These are phyloP conservation scores for Mesoligia furuncula DNA, from an alignment of 2,888 invertebrate genomes.

Conservation along the genomic window DNA sequence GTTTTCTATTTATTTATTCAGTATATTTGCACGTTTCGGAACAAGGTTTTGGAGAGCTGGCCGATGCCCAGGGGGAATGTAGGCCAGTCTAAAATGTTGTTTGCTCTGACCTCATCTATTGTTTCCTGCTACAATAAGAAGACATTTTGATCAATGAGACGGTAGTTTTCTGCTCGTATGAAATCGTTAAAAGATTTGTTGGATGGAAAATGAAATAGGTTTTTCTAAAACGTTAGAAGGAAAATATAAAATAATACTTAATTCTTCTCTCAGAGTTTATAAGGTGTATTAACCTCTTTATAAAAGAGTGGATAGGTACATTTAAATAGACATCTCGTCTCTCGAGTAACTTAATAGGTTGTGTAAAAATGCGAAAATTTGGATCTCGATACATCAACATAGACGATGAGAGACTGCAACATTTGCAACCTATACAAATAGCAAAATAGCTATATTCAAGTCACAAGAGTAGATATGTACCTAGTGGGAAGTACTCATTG, in stretches of 20 bases:
- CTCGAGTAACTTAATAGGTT: not conserved
- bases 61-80: conserved; percentile 47
- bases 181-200: conserved; percentile 6
- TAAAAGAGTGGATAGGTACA: not conserved
- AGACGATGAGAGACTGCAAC: not conserved
- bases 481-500: not conserved
- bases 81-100: conserved; percentile 61
- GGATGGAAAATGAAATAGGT: not conserved
- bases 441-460: not conserved
- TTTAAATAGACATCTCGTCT: not conserved
- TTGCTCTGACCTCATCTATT: conserved; percentile 57
- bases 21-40: conserved; percentile 42
- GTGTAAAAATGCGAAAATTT: not conserved
- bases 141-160: conserved; percentile 55
- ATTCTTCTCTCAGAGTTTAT: not conserved
- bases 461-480: not conserved
- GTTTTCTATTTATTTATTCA: conserved; percentile 52
- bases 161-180: conserved; percentile 26
- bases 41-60: conserved; percentile 52
- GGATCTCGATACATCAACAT: not conserved
- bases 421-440: not conserved
- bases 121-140: conserved; percentile 55
- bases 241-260: not conserved
- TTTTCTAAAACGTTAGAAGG: not conserved
- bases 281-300: not conserved